These are phyloP conservation scores for Porites divaricata DNA, from an alignment of 92 coral and sea anemone genomes.

Conservation along the genomic window DNA sequence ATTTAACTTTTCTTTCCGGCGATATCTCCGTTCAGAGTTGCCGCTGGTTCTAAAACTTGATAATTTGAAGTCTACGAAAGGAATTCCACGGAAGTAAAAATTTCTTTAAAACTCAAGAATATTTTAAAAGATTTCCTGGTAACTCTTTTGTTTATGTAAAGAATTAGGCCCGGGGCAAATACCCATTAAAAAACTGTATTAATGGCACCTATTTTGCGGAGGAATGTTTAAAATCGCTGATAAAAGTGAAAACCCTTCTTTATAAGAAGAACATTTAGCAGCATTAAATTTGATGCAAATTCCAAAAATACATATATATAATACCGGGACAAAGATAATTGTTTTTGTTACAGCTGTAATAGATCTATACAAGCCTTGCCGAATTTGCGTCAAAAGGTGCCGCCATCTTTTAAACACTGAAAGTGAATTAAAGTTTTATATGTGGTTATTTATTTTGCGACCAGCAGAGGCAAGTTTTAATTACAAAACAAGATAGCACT, in stretches of 20 bases:
- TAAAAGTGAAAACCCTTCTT: background rate
- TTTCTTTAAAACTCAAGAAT: too few species aligned
- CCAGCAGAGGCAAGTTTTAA: conserved; percentile 14
- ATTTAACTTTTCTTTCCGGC: too few species aligned
- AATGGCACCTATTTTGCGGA: too few species aligned
- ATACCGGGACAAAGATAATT: background rate
- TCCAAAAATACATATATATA: background rate
- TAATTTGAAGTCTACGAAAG: too few species aligned
- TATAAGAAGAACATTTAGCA: background rate
- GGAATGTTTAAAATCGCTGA: too few species aligned
- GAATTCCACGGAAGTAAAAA: too few species aligned
- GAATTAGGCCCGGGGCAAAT: too few species aligned
- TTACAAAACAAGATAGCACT: conserved; percentile 9
- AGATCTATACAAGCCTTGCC: conserved; percentile 9
- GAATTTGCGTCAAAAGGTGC: conserved; percentile 22
- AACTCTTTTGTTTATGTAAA: too few species aligned
- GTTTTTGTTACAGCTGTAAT: conserved; percentile 9
- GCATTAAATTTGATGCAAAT: background rate
- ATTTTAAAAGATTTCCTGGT: too few species aligned
- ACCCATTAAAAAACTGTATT: too few species aligned
- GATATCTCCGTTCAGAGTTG: too few species aligned
- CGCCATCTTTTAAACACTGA: conserved; percentile 10
- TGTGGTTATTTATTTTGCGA: background rate
- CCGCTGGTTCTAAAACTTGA: too few species aligned
- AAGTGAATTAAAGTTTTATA: conserved; percentile 28